Conservation (phyloP, 2,888 invertebrate species). For the Stenchaetothrips biformis region DNA sequence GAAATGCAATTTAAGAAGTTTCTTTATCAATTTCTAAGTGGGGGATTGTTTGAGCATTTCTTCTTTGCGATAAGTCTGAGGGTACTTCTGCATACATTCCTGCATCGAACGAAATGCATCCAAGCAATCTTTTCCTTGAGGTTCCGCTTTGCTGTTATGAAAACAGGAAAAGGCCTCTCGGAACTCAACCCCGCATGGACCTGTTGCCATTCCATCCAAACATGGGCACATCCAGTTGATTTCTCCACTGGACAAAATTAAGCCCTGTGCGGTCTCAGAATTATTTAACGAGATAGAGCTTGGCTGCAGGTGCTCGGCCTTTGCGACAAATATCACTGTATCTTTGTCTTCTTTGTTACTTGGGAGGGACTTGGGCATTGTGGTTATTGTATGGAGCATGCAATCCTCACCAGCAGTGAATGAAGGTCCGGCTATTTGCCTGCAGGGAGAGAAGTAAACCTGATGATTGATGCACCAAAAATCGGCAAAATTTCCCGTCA, state of each 20-base stretch:
- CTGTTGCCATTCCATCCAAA: conserved; percentile 76
- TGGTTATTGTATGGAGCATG: neutral
- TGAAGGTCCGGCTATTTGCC: conserved; percentile 33
- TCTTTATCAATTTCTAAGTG: neutral
- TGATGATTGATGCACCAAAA: conserved; percentile 52
- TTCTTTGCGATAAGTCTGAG: conserved; percentile 42
- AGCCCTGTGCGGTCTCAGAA: conserved; percentile 6
- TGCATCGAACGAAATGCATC: conserved; percentile 88
- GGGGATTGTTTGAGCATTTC: neutral
- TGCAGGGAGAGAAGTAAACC: conserved; percentile 44
- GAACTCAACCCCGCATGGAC: conserved; percentile 91
- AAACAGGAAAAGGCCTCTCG: conserved; percentile 93
- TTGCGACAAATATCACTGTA: neutral
- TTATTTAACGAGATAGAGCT: neutral
- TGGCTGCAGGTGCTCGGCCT: neutral
- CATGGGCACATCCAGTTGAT: neutral
- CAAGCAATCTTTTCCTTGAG: conserved; percentile 90
- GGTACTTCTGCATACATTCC: conserved; percentile 81
- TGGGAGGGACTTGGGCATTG: neutral
- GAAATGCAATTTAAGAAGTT: no score
- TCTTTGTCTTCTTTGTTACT: neutral
- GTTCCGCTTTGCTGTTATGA: conserved; percentile 82
- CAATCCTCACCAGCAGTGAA: conserved; percentile 31
- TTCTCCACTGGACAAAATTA: neutral
- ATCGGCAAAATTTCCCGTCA: conserved; percentile 51